phyloP scores from a whole-genome alignment of 2,113 vertebrate genomes.

The Heliornis fulica region DNA sequence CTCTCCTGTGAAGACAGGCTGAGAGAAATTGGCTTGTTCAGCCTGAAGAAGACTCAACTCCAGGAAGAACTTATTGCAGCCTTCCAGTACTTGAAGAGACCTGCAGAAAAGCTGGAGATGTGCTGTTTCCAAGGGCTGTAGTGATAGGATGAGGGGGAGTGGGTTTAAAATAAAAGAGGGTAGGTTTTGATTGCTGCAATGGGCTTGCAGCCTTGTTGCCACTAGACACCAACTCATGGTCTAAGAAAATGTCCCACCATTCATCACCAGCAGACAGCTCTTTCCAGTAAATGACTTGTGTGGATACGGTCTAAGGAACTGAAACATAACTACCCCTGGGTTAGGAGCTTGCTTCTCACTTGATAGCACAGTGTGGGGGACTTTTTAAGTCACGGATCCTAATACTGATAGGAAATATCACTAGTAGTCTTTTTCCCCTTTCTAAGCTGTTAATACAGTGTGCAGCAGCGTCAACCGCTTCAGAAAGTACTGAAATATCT shows the following conservation, averaged over 20 bases:
- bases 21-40: too few species aligned
- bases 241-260: neutral
- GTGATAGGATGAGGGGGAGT: too few species aligned
- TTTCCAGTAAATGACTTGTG: neutral
- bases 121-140: too few species aligned
- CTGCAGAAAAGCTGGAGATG: too few species aligned
- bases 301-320: neutral
- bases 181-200: too few species aligned
- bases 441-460: neutral
- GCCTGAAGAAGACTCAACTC: too few species aligned
- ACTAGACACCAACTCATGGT: neutral
- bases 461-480: neutral
- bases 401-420: slow-evolving; percentile 39
- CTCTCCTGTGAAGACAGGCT: too few species aligned
- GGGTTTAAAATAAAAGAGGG: too few species aligned
- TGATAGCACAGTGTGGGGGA: neutral
- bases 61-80: too few species aligned
- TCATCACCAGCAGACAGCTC: accelerated
- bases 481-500: neutral
- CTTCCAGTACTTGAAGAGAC: too few species aligned
- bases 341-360: neutral
- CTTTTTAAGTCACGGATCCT: neutral
- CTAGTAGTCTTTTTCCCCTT: slow-evolving; percentile 10
- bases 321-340: neutral
- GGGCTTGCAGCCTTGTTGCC: accelerated